Evolutionary conservation across 1,140 invertebrate genomes (phyloP).

Genomic region (Drosophila insularis): DNA sequence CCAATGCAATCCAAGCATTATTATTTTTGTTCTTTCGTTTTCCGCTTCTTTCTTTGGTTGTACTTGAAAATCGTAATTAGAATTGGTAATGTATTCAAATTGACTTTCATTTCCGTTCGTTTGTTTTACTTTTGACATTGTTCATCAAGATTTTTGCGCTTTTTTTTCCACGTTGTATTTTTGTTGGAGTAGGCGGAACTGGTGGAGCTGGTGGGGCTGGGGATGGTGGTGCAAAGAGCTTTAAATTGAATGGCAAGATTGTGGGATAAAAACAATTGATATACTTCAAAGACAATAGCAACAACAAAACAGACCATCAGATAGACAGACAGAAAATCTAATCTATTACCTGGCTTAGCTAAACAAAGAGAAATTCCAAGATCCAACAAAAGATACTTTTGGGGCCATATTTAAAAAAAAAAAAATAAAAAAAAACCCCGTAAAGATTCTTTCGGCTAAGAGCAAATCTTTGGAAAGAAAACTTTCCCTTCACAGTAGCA

Average conservation of each 20-base stretch:
- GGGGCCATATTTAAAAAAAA: conserved; percentile 69
- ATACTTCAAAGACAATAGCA: conserved; percentile 6
- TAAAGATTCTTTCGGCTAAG: conserved; percentile 4
- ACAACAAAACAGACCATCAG: conserved; percentile 13
- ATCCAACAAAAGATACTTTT: conserved; percentile 52
- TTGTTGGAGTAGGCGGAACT: not conserved
- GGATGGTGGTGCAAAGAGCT: conserved; percentile 10
- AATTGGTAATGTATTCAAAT: conserved; percentile 82
- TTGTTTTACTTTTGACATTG: conserved; percentile 52
- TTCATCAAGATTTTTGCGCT: conserved; percentile 59
- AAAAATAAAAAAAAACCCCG: conserved; percentile 13
- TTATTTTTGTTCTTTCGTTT: conserved; percentile 68
- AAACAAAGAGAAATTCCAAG: conserved; percentile 40
- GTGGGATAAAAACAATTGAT: conserved; percentile 34
- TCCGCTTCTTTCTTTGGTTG: conserved; percentile 49
- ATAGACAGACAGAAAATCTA: conserved; percentile 15
- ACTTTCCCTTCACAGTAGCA: conserved; percentile 28
- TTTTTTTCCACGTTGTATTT: conserved; percentile 21
- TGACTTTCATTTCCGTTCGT: conserved; percentile 79
- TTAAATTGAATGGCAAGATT: conserved; percentile 17
- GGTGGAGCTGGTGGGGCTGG: not conserved
- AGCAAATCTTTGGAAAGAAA: conserved; percentile 44
- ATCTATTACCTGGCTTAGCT: conserved; percentile 43
- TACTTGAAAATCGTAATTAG: conserved; percentile 82
- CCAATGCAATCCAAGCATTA: conserved; percentile 56